Evolutionary conservation across 2,888 invertebrate genomes (phyloP).

Genomic region (Drosophila stalkeri): DNA sequence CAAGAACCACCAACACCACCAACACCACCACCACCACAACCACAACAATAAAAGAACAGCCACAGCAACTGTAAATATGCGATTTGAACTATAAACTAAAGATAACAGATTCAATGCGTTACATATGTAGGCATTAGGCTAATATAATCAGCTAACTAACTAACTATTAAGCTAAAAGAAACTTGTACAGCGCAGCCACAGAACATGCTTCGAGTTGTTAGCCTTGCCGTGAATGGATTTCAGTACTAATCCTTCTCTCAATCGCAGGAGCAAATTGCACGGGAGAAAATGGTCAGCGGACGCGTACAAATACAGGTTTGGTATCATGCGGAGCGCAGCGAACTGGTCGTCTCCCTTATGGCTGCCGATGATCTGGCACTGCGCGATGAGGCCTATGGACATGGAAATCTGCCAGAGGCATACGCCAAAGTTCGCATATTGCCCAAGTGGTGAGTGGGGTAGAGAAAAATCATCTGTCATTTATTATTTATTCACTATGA

Average conservation of each 20-base stretch:
- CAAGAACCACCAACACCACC: conserved; percentile 38
- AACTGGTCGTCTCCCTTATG: conserved; percentile 93
- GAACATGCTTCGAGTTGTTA: conserved; percentile 22
- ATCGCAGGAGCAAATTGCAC: conserved; percentile 89
- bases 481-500: background rate
- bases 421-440: conserved; percentile 93
- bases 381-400: conserved; percentile 91
- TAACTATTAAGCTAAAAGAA: conserved; percentile 21
- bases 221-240: background rate
- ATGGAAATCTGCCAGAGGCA: conserved; percentile 92
- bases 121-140: conserved; percentile 48
- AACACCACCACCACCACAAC: conserved; percentile 26
- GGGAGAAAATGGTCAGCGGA: conserved; percentile 91
- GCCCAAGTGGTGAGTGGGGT: conserved; percentile 90
- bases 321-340: conserved; percentile 93
- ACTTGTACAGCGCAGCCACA: conserved; percentile 36
- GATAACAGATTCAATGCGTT: conserved; percentile 26
- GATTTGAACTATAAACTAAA: conserved; percentile 37
- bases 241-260: conserved; percentile 35
- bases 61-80: conserved; percentile 65
- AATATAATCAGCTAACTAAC: conserved; percentile 20
- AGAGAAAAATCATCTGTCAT: background rate
- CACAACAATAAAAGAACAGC: conserved; percentile 37
- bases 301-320: conserved; percentile 95
- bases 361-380: conserved; percentile 93